Base-by-base conservation (phyloP, 1,140 invertebrate genomes). In the Epicauta chinensis region DNA sequence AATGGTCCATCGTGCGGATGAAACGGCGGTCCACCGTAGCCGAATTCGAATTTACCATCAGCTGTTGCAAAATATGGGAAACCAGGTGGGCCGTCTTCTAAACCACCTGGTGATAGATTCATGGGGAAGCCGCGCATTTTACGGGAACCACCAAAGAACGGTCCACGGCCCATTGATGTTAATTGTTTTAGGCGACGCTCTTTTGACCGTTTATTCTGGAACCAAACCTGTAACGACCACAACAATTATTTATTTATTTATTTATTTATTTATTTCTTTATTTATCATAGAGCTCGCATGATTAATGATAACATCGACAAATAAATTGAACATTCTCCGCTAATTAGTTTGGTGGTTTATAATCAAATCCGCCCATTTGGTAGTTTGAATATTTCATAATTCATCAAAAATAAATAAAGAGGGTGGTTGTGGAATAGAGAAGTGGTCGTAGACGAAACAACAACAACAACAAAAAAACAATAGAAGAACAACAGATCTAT, bases 191-290 rank as follows among this genome's bases (percentile, higher is more conserved):
- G 81, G 58, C 95, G 83, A 53, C 96, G 79, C 75, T 97, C 93
- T 77, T 99, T 99, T 61, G 95, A 97, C 53, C 96, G 80, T 67
- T 97, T 97, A 75, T 98, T 99, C 80, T 99, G 96, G 76, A 99
- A 99, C 96, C 96, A 99, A 49, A 98, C 96, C 96, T 98, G 78
- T 31, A 66, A 51, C n/a, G n/a, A n/a, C n/a, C n/a, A n/a, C n/a
- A n/a, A n/a, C n/a, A n/a, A n/a, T n/a, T n/a, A n/a, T n/a, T n/a
- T n/a, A n/a, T n/a, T n/a, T n/a, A n/a, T n/a, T n/a, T n/a, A n/a
- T n/a, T n/a, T n/a, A n/a, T n/a, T n/a, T n/a, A n/a, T n/a, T n/a
- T n/a, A n/a, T n/a, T n/a, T n/a, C n/a, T n/a, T n/a, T n/a, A n/a
- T n/a, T n/a, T n/a, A n/a, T n/a, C n/a, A n/a, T n/a, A n/a, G n/a